phyloP scores from a whole-genome alignment of 2,888 invertebrate genomes.

The Halictus ligatus region DNA sequence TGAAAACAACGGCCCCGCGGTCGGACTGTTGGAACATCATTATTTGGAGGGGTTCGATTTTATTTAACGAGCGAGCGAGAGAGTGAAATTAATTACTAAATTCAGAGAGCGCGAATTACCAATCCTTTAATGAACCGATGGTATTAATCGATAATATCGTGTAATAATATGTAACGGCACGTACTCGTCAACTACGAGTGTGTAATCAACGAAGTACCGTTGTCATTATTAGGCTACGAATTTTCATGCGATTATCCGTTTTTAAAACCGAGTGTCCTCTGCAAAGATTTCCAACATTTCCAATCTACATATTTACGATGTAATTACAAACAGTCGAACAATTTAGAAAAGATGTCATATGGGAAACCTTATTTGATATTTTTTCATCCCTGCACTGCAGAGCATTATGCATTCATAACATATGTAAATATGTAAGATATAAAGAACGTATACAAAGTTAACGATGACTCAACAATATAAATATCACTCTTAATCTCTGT shows the following conservation, averaged over 20 bases:
- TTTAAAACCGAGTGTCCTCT: background rate
- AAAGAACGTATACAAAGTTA: too few relatives aligned
- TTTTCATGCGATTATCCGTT: background rate
- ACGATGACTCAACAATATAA: background rate
- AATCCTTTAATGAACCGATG: background rate
- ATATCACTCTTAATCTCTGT: background rate
- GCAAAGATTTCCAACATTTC: background rate
- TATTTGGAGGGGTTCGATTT: slow-evolving; percentile 11
- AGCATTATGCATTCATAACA: background rate
- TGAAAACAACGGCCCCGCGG: background rate
- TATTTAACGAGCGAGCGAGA: background rate
- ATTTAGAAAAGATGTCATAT: background rate
- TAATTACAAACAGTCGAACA: background rate
- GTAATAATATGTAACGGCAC: background rate
- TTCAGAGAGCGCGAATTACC: background rate
- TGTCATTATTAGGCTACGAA: background rate
- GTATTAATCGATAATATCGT: background rate
- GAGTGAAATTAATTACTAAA: background rate
- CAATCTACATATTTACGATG: background rate
- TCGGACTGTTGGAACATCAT: slow-evolving; percentile 19
- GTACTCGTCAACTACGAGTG: background rate
- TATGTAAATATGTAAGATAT: background rate
- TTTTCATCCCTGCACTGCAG: background rate
- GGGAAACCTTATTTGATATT: background rate
- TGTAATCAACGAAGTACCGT: background rate